Conservation (phyloP, 2,113 vertebrate genomes). For the Pogonocichla stellata region DNA sequence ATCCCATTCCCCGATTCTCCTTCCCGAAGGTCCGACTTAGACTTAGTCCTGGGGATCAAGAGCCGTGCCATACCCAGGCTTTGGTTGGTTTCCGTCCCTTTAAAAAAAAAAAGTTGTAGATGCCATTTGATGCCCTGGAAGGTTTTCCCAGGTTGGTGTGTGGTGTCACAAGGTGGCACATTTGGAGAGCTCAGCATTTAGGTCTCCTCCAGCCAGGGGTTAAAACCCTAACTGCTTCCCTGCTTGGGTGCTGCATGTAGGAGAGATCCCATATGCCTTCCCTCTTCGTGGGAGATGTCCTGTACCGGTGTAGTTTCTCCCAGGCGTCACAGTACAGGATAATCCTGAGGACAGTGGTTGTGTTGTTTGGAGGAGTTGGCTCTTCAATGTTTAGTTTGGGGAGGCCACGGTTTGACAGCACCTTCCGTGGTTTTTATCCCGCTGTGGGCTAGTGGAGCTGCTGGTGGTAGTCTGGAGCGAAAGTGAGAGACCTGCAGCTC, state of each 20-base stretch:
- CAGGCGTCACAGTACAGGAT: rapidly evolving
- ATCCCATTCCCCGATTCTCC: background rate
- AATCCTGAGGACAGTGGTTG: background rate
- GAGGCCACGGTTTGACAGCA: background rate
- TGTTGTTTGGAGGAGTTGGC: background rate
- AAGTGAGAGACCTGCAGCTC: background rate
- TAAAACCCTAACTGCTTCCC: background rate
- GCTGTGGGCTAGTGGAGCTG: background rate
- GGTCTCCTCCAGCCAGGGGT: background rate
- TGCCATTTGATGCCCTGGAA: background rate
- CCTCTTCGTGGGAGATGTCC: background rate
- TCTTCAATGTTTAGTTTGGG: rapidly evolving
- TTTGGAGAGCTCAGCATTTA: background rate
- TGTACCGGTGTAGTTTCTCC: background rate
- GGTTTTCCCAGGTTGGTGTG: background rate
- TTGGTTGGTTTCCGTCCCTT: background rate
- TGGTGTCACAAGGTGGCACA: background rate
- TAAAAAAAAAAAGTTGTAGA: background rate
- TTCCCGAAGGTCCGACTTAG: background rate
- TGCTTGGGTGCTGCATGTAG: background rate
- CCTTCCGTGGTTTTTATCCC: background rate
- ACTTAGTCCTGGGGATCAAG: background rate
- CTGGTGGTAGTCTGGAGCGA: background rate
- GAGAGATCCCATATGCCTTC: background rate
- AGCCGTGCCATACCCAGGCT: background rate